These are phyloP conservation scores for Centrocercus urophasianus DNA, from an alignment of 2,113 vertebrate species.

Conservation along the genomic window DNA sequence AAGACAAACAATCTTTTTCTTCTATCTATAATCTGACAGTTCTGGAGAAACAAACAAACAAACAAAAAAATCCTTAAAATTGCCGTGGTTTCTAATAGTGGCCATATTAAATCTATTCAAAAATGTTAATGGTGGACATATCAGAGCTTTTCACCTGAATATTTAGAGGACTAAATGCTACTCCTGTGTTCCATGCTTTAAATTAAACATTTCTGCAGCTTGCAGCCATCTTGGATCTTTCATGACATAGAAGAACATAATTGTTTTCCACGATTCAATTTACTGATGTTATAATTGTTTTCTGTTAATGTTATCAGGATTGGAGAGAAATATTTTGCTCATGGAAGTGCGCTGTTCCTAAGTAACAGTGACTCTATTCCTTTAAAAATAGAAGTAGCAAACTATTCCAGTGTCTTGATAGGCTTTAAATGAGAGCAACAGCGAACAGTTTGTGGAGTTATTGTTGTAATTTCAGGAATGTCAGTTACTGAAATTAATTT, in stretches of 20 bases:
- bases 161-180: not conserved
- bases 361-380: not conserved
- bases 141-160: not conserved
- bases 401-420: not conserved
- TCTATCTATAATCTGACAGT: not conserved
- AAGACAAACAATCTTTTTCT: not conserved
- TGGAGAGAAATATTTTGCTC: not conserved
- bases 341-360: not conserved
- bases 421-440: not conserved
- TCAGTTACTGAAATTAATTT: conserved; percentile 24
- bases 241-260: accelerated
- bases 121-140: not conserved
- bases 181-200: not conserved
- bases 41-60: no score
- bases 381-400: not conserved
- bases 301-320: not conserved
- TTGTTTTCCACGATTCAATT: not conserved
- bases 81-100: not conserved
- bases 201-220: not conserved
- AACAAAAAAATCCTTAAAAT: not conserved
- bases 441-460: not conserved
- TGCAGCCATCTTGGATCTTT: not conserved
- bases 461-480: conserved; percentile 19
- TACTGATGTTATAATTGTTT: not conserved
- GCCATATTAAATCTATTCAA: not conserved